phyloP scores from a whole-genome alignment of 1,140 invertebrate genomes.

The Hylaeus volcanicus region DNA sequence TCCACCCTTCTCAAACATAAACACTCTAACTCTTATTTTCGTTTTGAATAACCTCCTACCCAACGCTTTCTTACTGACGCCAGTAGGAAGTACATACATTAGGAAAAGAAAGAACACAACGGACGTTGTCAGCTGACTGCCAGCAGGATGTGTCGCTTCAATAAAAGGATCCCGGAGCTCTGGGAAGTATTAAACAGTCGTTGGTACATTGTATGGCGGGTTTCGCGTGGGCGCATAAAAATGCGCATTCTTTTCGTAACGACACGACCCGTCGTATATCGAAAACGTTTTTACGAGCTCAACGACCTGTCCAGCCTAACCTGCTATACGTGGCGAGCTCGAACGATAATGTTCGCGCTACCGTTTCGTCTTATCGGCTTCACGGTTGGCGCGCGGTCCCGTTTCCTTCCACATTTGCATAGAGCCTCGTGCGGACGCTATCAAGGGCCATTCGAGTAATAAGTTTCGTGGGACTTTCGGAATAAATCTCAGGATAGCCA shows the following conservation, averaged over 20 bases:
- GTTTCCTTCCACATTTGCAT: constrained; percentile 54
- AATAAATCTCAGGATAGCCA: constrained; percentile 16
- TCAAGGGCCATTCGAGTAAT: constrained; percentile 6
- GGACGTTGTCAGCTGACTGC: neutral
- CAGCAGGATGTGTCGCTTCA: neutral
- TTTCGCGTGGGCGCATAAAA: neutral
- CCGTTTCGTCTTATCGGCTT: constrained; percentile 53
- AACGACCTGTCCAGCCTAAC: constrained; percentile 33
- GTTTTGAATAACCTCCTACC: neutral
- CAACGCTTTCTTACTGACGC: neutral
- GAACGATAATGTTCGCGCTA: constrained; percentile 56
- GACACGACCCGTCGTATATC: constrained; percentile 19
- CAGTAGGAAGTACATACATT: neutral
- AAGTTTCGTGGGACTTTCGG: constrained; percentile 26
- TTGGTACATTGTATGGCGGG: neutral
- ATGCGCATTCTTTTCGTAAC: neutral
- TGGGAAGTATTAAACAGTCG: neutral
- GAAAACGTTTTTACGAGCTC: constrained; percentile 37
- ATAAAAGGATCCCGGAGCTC: neutral
- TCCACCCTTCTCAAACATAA: neutral
- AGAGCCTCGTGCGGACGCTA: neutral
- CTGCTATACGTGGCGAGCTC: constrained; percentile 44
- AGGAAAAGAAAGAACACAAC: neutral
- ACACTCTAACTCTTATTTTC: neutral
- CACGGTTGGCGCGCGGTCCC: constrained; percentile 29